Base-by-base conservation (phyloP, 2,888 invertebrate genomes). In the Ophion slaviceki region DNA sequence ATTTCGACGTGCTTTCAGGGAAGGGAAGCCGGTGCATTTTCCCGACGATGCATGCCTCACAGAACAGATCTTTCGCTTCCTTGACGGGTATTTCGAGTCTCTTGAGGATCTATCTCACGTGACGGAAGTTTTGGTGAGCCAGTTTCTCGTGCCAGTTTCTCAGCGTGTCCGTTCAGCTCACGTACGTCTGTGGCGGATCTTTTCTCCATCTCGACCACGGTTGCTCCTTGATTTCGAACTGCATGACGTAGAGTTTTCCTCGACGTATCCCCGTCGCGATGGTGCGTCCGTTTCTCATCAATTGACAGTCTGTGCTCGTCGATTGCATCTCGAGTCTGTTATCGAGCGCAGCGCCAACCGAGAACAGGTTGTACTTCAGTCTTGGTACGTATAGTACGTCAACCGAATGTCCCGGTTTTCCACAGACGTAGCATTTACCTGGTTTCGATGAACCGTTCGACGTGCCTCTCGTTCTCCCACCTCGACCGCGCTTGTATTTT, bases 301-400 rank as follows among this genome's bases (percentile, higher is more conserved):
- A 66, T 17, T 85, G 75, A 8, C 82, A 75, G 45, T 78, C 82
- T 66, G 62, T 32, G 40, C 76, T 82, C 3, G 66, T 84, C 53
- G 59, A 75, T 36, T 74, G 68, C 47, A 85, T 78, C 5, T 47
- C 40, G 28, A 86, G 57, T 0, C 84, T 83, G 36, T 88, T 88
- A 32, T 89, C 87, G 0, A 87, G 61, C 0, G 87, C 79, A 24
- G 78, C 40, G 0, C 80, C 76, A 5, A 53, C 59, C 2, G 84
- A 87, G 32, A 70, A 86, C 61, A 86, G 53, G 53, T 89, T 89
- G 17, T 59, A 86, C 59, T 71, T 82, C 2, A 89, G 7, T 20
- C 76, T 64, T 8, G 88, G 87, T 1, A 87, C 82, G 32, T 79
- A 87, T 0, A 86, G 17, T 1, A 88, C 88, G 1, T 80, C 70